phyloP scores from a whole-genome alignment of 2,888 invertebrate species.

The Coleophora deauratella region DNA sequence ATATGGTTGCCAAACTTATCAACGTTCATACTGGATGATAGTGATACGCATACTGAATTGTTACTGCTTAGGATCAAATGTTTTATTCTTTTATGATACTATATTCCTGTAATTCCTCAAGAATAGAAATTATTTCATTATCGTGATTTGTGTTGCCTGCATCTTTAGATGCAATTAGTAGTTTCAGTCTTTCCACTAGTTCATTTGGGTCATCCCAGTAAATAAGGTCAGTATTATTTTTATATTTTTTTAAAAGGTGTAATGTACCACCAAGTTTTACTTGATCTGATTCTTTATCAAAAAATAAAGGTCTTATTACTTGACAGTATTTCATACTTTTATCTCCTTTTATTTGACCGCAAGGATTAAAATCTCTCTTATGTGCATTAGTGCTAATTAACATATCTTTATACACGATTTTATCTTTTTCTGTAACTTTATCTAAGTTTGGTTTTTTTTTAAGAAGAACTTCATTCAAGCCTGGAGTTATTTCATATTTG shows the following conservation, averaged over 20 bases:
- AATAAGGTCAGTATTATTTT: slow-evolving; percentile 11
- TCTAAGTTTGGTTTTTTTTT: slow-evolving; percentile 5
- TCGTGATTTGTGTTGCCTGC: slow-evolving; percentile 19
- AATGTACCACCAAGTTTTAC: slow-evolving; percentile 7
- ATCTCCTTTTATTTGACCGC: slow-evolving; percentile 12
- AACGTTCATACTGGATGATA: too few relatives aligned
- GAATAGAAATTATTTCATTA: slow-evolving; percentile 34
- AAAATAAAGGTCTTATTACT: slow-evolving; percentile 9
- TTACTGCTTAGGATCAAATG: too few relatives aligned
- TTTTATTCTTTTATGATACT: slow-evolving; percentile 4
- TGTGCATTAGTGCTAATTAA: slow-evolving; percentile 11
- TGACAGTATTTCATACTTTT: slow-evolving; percentile 11
- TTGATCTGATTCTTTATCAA: neutral
- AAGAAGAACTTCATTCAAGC: slow-evolving; percentile 8
- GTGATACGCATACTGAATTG: too few relatives aligned
- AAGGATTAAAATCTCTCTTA: slow-evolving; percentile 11
- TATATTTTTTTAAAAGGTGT: slow-evolving; percentile 11
- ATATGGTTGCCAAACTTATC: too few relatives aligned
- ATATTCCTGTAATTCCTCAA: slow-evolving; percentile 22
- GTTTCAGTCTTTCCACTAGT: slow-evolving; percentile 16
- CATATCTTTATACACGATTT: neutral
- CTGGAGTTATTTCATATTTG: slow-evolving; percentile 7
- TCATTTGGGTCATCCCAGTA: slow-evolving; percentile 23
- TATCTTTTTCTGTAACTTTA: slow-evolving; percentile 5
- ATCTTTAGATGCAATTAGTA: slow-evolving; percentile 16